Percentiles rank a stretch among this genome's conserved stretches.
These are phyloP conservation scores for Pygocentrus nattereri DNA, from an alignment of 2,797 vertebrate species.

Conservation along the genomic window DNA sequence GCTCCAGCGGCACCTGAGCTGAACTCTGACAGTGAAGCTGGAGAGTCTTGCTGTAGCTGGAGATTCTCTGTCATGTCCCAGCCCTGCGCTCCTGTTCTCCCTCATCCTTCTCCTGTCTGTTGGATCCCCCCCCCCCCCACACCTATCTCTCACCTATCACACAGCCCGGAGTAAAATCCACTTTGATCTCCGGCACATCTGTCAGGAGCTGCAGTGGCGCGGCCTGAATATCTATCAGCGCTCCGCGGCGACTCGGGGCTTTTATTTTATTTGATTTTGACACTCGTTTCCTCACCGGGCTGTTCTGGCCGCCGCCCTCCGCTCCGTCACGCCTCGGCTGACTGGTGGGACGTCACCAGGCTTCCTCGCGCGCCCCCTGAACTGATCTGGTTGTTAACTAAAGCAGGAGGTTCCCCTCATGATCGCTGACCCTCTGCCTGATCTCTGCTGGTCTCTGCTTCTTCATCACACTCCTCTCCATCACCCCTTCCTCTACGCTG, in stretches of 20 bases:
- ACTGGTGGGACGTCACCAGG: neutral
- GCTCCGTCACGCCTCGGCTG: neutral
- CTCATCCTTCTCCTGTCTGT: neutral
- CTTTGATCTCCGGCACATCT: slow-evolving; percentile 49
- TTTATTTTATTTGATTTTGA: neutral
- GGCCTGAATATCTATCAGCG: neutral
- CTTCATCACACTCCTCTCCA: neutral
- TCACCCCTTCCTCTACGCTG: neutral
- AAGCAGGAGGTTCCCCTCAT: slow-evolving; percentile 18
- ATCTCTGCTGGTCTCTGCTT: neutral
- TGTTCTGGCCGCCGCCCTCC: slow-evolving; percentile 51
- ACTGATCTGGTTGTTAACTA: slow-evolving; percentile 66
- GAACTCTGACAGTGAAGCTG: neutral
- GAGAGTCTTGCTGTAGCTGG: neutral
- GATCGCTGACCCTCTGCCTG: neutral
- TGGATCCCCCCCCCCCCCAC: slow-evolving; percentile 3
- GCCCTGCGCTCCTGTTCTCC: neutral
- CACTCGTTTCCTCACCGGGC: slow-evolving; percentile 44
- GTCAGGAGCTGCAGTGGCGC: neutral
- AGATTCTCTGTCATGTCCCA: neutral
- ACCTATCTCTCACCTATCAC: slow-evolving; percentile 36
- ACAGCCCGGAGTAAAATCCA: slow-evolving; percentile 42
- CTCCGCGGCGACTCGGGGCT: neutral
- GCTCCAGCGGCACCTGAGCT: neutral
- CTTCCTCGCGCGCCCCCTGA: slow-evolving; percentile 41